These are phyloP conservation scores for Cynocephalus volans DNA, from an alignment of 2,113 vertebrate species.

Conservation along the genomic window DNA sequence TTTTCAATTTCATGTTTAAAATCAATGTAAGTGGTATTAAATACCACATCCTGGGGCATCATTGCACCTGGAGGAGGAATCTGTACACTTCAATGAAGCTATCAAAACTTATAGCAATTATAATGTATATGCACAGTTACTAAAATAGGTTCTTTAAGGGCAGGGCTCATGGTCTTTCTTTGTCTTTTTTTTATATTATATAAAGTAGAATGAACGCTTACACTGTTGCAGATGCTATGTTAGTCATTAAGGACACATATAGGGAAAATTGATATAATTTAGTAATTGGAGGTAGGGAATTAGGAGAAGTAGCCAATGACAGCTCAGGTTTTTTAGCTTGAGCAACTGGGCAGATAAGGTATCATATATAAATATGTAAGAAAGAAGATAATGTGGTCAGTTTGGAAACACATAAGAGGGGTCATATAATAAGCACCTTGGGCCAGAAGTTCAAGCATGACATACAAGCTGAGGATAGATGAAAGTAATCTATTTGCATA, in stretches of 20 bases:
- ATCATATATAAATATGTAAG: not conserved
- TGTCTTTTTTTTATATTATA: not conserved
- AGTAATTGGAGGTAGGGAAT: not conserved
- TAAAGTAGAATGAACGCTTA: not conserved
- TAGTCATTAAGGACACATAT: not conserved
- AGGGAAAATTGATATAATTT: not conserved
- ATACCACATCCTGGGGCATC: not conserved
- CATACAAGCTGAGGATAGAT: not conserved
- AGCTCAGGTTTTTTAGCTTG: not conserved
- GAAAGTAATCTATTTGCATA: not conserved
- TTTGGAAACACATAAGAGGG: not conserved
- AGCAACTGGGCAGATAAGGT: not conserved
- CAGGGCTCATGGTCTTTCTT: not conserved
- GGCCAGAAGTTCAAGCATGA: not conserved
- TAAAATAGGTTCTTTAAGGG: not conserved
- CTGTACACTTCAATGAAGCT: not conserved
- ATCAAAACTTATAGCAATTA: not conserved
- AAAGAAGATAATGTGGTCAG: not conserved
- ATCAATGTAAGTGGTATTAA: not conserved
- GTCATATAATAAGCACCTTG: not conserved
- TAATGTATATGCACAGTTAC: not conserved
- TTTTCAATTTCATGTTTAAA: conserved; percentile 49
- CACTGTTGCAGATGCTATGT: not conserved
- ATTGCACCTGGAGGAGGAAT: not conserved
- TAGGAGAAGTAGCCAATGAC: not conserved